phyloP scores from a whole-genome alignment of 2,113 vertebrate genomes.

The Ageneiosus marmoratus region DNA sequence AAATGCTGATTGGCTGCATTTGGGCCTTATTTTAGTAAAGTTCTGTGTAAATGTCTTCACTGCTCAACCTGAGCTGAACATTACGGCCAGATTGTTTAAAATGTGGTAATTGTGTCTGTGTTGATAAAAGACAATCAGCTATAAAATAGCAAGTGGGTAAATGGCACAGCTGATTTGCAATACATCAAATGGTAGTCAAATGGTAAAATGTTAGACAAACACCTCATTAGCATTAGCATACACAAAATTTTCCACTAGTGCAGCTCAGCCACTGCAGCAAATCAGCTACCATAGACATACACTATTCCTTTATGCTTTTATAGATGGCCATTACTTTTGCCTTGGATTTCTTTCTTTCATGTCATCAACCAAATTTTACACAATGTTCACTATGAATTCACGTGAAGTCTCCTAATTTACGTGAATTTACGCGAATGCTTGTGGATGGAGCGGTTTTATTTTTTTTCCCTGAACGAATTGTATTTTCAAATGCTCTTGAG shows the following conservation, averaged over 20 bases:
- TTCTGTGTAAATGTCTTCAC: no score
- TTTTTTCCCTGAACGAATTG: not conserved
- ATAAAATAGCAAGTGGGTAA: not conserved
- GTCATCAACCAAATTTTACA: not conserved
- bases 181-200: not conserved
- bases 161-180: not conserved
- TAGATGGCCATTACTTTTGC: not conserved
- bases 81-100: not conserved
- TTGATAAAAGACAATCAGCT: not conserved
- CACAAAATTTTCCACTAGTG: not conserved
- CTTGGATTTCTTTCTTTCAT: not conserved
- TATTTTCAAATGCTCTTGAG: not conserved
- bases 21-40: not conserved
- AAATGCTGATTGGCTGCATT: not conserved
- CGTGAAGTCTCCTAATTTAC: not conserved
- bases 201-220: not conserved
- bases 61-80: not conserved
- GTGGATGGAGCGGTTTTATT: not conserved
- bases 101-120: not conserved
- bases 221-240: not conserved
- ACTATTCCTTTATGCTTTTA: not conserved
- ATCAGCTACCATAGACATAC: not conserved
- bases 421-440: not conserved
- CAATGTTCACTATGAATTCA: not conserved
- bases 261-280: not conserved